Conservation (phyloP, 2,113 vertebrate genomes). For the Pygoscelis antarcticus region DNA sequence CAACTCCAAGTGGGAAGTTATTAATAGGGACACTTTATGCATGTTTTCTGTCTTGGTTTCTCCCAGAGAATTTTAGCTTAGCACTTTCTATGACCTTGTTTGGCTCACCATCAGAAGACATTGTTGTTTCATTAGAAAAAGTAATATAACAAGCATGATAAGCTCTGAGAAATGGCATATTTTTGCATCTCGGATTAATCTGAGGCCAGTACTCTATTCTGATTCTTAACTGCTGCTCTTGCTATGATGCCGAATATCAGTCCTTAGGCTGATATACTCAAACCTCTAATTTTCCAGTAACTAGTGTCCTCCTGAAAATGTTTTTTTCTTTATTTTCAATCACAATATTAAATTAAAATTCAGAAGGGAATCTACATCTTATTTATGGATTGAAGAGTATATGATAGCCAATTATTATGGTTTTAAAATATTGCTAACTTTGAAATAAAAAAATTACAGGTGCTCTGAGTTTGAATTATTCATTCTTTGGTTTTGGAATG, state of each 20-base stretch:
- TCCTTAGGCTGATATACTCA: background rate
- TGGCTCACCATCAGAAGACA: background rate
- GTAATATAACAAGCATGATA: background rate
- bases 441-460: background rate
- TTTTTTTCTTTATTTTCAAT: background rate
- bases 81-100: background rate
- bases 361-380: background rate
- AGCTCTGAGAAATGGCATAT: background rate
- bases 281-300: background rate
- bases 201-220: background rate
- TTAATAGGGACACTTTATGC: background rate
- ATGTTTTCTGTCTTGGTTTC: background rate
- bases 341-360: background rate
- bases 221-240: background rate
- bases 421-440: background rate
- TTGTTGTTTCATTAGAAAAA: background rate
- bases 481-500: background rate
- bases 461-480: background rate
- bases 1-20: background rate
- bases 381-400: background rate
- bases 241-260: background rate
- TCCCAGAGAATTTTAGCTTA: background rate
- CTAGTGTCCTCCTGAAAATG: background rate
- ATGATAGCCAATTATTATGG: background rate
- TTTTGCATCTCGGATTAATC: background rate